Conservation (phyloP, 2,888 invertebrate genomes). For the Pyrochroa serraticornis region DNA sequence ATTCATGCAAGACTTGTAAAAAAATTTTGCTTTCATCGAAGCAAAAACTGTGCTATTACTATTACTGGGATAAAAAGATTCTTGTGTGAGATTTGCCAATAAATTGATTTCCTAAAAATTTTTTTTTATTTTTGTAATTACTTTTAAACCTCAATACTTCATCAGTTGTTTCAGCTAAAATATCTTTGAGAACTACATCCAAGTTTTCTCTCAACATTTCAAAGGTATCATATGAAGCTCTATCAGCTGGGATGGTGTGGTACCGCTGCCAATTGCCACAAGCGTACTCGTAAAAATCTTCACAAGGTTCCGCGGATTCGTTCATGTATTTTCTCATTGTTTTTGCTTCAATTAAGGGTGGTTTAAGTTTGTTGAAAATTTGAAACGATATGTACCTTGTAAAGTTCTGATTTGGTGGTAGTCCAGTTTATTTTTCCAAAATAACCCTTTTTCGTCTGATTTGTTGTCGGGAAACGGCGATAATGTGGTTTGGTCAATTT, state of each 20-base stretch:
- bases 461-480: neutral
- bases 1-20: slow-evolving; percentile 89
- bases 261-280: slow-evolving; percentile 86
- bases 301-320: slow-evolving; percentile 72
- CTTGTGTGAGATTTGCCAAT: neutral
- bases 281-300: slow-evolving; percentile 84
- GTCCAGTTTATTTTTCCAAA: slow-evolving; percentile 32
- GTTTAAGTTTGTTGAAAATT: neutral
- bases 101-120: neutral
- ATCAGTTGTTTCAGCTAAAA: slow-evolving; percentile 63
- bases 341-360: slow-evolving; percentile 55
- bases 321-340: slow-evolving; percentile 84
- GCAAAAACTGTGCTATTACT: slow-evolving; percentile 61
- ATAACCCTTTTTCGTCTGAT: slow-evolving; percentile 5
- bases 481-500: slow-evolving; percentile 1
- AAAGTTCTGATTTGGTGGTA: slow-evolving; percentile 35
- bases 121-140: neutral
- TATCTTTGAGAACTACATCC: slow-evolving; percentile 70
- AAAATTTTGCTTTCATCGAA: slow-evolving; percentile 78
- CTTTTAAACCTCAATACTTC: neutral
- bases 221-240: slow-evolving; percentile 88
- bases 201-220: slow-evolving; percentile 86
- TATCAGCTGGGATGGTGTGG: slow-evolving; percentile 88
- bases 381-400: slow-evolving; percentile 34
- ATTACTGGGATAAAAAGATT: neutral